Evolutionary conservation across 2,888 invertebrate species (phyloP).

Genomic region (Pedicia rivosa): DNA sequence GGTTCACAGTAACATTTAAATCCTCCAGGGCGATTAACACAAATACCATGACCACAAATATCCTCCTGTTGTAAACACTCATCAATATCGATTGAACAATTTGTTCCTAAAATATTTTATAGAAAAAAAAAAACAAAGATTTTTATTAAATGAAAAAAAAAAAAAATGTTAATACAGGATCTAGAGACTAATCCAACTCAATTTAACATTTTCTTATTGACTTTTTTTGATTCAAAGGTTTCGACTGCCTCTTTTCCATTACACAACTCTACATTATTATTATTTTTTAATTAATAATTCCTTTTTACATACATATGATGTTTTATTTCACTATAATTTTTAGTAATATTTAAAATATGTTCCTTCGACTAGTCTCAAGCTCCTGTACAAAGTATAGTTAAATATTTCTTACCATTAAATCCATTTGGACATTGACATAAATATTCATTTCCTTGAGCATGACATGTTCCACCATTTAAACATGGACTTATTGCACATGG

Average conservation of each 20-base stretch:
- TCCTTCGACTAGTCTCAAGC: too few species aligned
- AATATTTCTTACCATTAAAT: conserved; percentile 34
- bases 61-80: conserved; percentile 46
- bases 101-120: conserved; percentile 27
- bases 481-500: conserved; percentile 43
- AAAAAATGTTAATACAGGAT: too few species aligned
- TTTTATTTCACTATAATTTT: too few species aligned
- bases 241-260: too few species aligned
- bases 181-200: too few species aligned
- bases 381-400: too few species aligned
- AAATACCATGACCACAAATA: conserved; percentile 69
- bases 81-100: conserved; percentile 51
- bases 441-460: conserved; percentile 39
- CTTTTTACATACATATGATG: too few species aligned
- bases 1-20: conserved; percentile 76
- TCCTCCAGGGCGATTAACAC: conserved; percentile 57
- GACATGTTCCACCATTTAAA: conserved; percentile 46
- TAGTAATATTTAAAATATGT: too few species aligned
- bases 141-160: background rate
- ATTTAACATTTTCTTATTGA: background rate
- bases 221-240: too few species aligned
- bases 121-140: background rate
- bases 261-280: conserved; percentile 25
- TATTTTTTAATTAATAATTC: conserved; percentile 36
- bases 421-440: conserved; percentile 42